Conservation (phyloP, 2,113 vertebrate genomes). For the Chaenogobius annularis region DNA sequence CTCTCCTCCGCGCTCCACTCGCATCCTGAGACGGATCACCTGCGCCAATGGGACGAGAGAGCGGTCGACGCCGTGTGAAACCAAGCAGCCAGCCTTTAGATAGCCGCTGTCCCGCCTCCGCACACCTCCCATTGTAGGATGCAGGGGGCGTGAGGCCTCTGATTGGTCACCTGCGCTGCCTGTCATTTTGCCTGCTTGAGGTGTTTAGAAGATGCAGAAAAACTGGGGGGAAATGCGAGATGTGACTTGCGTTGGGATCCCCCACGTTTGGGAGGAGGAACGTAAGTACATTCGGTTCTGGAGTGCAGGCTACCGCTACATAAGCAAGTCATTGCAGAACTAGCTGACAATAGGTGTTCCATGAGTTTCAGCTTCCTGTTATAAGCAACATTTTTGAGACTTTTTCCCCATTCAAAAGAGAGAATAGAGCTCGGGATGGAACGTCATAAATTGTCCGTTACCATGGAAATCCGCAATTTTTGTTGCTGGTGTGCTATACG, state of each 20-base stretch:
- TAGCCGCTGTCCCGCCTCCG: conserved; percentile 52
- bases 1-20: conserved; percentile 70
- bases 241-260: neutral
- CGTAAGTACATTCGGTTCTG: neutral
- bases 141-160: neutral
- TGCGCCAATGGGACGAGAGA: conserved; percentile 72
- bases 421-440: no score
- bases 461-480: no score
- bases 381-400: no score
- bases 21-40: conserved; percentile 74
- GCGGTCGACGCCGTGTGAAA: conserved; percentile 74
- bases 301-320: neutral
- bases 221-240: conserved; percentile 11
- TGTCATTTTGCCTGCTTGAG: conserved; percentile 3
- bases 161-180: conserved; percentile 76
- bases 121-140: conserved; percentile 38
- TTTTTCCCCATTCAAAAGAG: no score
- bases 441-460: no score
- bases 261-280: neutral
- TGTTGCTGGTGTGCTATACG: no score
- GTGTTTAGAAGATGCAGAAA: neutral
- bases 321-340: neutral
- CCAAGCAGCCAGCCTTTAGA: conserved; percentile 70
- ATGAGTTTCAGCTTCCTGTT: no score
- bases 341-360: neutral